Percentiles rank a stretch among this genome's conserved stretches.
phyloP scores from a whole-genome alignment of 2,113 vertebrate species.

The Clinocottus analis region DNA sequence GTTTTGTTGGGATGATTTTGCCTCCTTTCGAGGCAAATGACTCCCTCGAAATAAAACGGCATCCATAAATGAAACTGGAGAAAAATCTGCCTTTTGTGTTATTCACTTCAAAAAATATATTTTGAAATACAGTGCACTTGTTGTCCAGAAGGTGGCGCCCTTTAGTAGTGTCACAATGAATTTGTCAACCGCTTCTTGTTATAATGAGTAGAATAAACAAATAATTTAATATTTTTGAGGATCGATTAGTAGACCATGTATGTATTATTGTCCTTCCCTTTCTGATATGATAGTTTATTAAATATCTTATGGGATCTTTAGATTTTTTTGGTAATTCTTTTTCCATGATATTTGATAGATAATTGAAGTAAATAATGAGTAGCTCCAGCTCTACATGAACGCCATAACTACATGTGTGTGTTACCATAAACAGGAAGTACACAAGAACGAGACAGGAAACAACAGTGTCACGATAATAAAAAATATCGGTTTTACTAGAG shows the following conservation, averaged over 20 bases:
- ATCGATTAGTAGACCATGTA: not conserved
- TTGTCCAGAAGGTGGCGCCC: not conserved
- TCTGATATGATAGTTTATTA: not conserved
- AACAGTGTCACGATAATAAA: conserved; percentile 96
- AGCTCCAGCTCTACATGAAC: no score
- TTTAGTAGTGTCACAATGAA: not conserved
- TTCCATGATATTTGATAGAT: not conserved
- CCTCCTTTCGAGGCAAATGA: not conserved
- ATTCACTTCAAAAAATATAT: not conserved
- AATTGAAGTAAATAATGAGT: no score
- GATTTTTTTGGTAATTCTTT: not conserved
- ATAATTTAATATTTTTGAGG: not conserved
- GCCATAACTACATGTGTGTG: not conserved
- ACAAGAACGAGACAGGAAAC: conserved; percentile 90
- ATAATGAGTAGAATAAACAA: not conserved
- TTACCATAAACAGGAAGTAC: not conserved
- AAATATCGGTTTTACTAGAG: conserved; percentile 99
- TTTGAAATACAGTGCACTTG: not conserved
- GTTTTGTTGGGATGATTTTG: not conserved
- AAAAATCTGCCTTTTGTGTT: not conserved
- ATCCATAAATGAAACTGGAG: not conserved
- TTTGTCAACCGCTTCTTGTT: not conserved
- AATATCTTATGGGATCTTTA: not conserved
- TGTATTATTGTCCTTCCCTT: not conserved
- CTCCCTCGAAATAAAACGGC: conserved; percentile 24